phyloP scores from a whole-genome alignment of 1,140 invertebrate species.

The Teleogryllus occipitalis region DNA sequence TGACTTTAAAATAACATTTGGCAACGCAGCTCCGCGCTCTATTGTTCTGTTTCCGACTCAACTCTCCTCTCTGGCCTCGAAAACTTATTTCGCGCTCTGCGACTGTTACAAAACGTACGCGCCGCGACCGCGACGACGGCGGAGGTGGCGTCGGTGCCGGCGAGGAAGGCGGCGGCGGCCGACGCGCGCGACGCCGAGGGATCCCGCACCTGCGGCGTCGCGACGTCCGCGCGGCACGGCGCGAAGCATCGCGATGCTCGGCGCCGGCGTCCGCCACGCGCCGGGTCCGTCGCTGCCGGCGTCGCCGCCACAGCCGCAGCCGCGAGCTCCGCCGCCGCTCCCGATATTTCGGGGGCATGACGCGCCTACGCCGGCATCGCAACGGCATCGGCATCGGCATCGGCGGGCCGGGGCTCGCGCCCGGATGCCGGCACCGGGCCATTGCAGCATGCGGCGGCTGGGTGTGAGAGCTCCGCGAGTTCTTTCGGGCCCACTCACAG shows the following conservation, averaged over 20 bases:
- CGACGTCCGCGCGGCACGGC: too few species aligned
- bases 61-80: neutral
- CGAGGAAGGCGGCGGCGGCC: neutral
- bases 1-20: neutral
- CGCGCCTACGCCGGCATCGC: too few species aligned
- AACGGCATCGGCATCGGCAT: neutral
- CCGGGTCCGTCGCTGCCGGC: too few species aligned
- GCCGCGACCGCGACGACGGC: neutral
- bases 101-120: neutral
- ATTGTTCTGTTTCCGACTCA: neutral
- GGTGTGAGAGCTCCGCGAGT: neutral
- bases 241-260: neutral
- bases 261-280: neutral
- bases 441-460: neutral
- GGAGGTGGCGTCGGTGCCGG: neutral
- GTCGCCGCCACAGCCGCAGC: too few species aligned
- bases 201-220: neutral
- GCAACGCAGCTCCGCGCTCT: neutral
- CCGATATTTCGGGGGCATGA: neutral
- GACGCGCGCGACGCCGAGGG: neutral
- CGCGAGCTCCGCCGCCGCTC: neutral
- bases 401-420: too few species aligned
- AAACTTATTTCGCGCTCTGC: neutral
- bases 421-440: neutral
- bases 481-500: neutral